These are phyloP conservation scores for Cetoscarus ocellatus DNA, from an alignment of 2,797 vertebrate species.

Conservation along the genomic window DNA sequence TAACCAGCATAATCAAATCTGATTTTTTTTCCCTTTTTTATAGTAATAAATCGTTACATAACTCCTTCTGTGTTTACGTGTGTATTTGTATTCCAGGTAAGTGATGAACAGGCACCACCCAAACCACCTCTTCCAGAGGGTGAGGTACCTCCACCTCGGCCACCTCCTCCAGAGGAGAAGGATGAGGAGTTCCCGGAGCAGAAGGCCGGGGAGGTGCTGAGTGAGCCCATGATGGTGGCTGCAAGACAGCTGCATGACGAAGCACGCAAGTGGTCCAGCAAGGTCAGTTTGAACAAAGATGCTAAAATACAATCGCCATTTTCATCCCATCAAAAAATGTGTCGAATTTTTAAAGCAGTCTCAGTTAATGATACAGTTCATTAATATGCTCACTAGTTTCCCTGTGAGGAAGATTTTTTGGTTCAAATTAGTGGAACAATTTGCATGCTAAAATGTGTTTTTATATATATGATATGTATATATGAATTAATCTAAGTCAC, in stretches of 20 bases:
- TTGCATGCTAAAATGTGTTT: too few species aligned
- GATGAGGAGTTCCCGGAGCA: slow-evolving; percentile 98
- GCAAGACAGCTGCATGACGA: slow-evolving; percentile 97
- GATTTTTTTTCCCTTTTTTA: too few species aligned
- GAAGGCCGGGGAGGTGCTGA: slow-evolving; percentile 95
- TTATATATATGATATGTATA: too few species aligned
- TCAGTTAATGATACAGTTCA: too few species aligned
- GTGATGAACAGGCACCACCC: slow-evolving; percentile 94
- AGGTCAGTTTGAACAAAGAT: slow-evolving; percentile 74
- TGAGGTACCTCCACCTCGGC: slow-evolving; percentile 95
- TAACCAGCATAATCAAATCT: too few species aligned
- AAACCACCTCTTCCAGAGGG: slow-evolving; percentile 97
- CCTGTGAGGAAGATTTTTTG: too few species aligned
- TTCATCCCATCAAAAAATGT: not conserved
- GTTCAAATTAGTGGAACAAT: too few species aligned
- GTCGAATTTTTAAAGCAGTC: not conserved
- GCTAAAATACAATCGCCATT: not conserved
- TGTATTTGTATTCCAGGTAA: slow-evolving; percentile 82
- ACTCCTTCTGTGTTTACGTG: not conserved
- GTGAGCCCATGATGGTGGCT: slow-evolving; percentile 99
- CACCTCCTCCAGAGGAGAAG: slow-evolving; percentile 97
- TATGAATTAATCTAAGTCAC: too few species aligned
- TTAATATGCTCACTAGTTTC: too few species aligned
- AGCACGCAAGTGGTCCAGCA: slow-evolving; percentile 98
- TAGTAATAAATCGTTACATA: not conserved